Evolutionary conservation across 2,888 invertebrate species (phyloP).

Genomic region (Anticlea derivata): DNA sequence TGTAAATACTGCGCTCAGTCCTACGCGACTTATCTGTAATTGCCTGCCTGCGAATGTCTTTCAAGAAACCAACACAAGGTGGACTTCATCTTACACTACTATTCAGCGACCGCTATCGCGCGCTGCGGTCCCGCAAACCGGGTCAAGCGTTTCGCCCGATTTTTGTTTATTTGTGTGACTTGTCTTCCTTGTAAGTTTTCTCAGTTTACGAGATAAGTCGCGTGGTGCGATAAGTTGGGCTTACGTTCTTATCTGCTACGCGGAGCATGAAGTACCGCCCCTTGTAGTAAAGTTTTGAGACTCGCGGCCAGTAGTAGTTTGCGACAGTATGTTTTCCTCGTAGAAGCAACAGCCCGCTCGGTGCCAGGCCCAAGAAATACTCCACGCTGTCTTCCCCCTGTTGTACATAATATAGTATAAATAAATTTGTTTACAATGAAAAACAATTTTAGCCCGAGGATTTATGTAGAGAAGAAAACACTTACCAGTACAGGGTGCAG

Average conservation of each 20-base stretch:
- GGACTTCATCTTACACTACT: slow-evolving; percentile 73
- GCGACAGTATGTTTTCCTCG: slow-evolving; percentile 98
- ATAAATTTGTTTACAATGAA: not conserved
- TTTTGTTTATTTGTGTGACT: slow-evolving; percentile 59
- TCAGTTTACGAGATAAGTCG: slow-evolving; percentile 23
- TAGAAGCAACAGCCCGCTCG: slow-evolving; percentile 96
- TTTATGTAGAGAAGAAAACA: not conserved
- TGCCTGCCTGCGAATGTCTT: slow-evolving; percentile 81
- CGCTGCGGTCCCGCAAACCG: slow-evolving; percentile 61
- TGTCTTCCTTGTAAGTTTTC: slow-evolving; percentile 21
- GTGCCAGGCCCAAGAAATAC: slow-evolving; percentile 97
- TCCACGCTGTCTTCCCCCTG: slow-evolving; percentile 98
- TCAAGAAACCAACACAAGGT: slow-evolving; percentile 73
- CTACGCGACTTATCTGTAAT: slow-evolving; percentile 81
- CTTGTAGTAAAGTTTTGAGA: slow-evolving; percentile 98
- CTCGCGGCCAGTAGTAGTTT: slow-evolving; percentile 99
- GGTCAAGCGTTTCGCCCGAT: slow-evolving; percentile 66
- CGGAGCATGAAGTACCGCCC: slow-evolving; percentile 98
- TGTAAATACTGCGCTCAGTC: slow-evolving; percentile 77
- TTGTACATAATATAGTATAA: slow-evolving; percentile 31
- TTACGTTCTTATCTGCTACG: slow-evolving; percentile 98
- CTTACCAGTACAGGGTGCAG: slow-evolving; percentile 97
- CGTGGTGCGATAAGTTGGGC: slow-evolving; percentile 50
- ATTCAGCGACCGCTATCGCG: slow-evolving; percentile 69
- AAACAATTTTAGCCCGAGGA: not conserved